Percentiles rank a stretch among this genome's conserved stretches.
Conservation (phyloP, 2,888 invertebrate species). For the Drosophila antonietae region DNA sequence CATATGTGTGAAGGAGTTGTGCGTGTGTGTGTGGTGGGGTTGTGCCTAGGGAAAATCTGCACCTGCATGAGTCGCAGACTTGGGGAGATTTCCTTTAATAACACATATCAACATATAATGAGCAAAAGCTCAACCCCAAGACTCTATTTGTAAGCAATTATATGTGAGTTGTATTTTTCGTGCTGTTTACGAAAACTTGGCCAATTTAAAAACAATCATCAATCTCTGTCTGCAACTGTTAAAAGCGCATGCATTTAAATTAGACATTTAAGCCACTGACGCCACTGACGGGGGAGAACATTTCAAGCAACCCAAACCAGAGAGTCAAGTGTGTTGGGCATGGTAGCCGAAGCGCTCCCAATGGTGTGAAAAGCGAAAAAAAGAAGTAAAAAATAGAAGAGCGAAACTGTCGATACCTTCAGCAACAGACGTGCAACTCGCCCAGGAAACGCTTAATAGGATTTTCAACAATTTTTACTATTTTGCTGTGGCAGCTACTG, state of each 20-base stretch:
- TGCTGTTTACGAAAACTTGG: constrained; percentile 5
- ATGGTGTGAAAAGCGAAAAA: constrained; percentile 40
- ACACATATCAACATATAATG: constrained; percentile 31
- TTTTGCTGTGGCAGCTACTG: constrained; percentile 65
- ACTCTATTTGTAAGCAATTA: constrained; percentile 69
- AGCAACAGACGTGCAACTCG: constrained; percentile 52
- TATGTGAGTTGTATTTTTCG: constrained; percentile 13
- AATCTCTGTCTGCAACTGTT: constrained; percentile 81
- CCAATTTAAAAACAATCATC: constrained; percentile 78
- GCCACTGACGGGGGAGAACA: constrained; percentile 6
- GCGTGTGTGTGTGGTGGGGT: constrained; percentile 40
- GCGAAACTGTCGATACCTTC: constrained; percentile 53
- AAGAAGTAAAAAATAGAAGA: neutral
- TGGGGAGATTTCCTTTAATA: constrained; percentile 5
- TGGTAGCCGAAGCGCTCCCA: constrained; percentile 2
- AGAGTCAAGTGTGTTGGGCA: constrained; percentile 38
- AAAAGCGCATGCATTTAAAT: constrained; percentile 84
- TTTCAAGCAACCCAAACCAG: constrained; percentile 30
- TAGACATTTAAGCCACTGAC: constrained; percentile 81
- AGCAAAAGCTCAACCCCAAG: constrained; percentile 27
- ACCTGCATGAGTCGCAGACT: constrained; percentile 45
- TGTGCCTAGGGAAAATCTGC: constrained; percentile 64
- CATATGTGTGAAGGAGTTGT: constrained; percentile 14
- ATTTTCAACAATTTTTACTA: constrained; percentile 76
- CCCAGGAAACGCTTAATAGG: constrained; percentile 77